Base-by-base conservation (phyloP, 1,140 invertebrate genomes). In the Magallana angulata region DNA sequence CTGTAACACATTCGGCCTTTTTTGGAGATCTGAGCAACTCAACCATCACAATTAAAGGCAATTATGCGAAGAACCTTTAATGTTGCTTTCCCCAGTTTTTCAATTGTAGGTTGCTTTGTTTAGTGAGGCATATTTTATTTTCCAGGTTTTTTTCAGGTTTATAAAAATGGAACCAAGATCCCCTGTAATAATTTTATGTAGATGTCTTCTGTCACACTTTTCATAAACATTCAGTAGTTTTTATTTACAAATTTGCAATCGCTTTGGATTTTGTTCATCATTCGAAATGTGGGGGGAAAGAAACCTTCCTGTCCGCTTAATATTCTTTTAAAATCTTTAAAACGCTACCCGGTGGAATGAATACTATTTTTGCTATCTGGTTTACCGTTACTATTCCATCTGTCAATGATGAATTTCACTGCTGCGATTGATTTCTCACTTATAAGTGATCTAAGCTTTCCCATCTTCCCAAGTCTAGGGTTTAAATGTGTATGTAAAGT, bases 101-200 rank as follows among this genome's bases (percentile, higher is more conserved):
- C 60, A 64, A 64, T 64, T 16, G 60, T 64, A 16, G 60, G 60
- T 64, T 64, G 7, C 60, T 16, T 16, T 16, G 60, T 64, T 64
- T 64, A 14, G 14, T 64, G 7, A 62, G 60, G 12, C 60, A 64
- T 64, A 64, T 64, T 64, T 64, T 64, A 18, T 64, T 64, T 64
- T 24, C 24, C 24, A 24, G 24, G 24, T 24, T 24, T 24, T 24
- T 24, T 24, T 5, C 60, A 64, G 60, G 60, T 64, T 64, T 18
- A 64, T 64, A 64, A 16, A 64, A 64, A 64, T 64, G 60, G 16
- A 64, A 18, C 60, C 11, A 64, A 64, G 60, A n/a, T 64, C 60
- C 14, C 60, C 60, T 7, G 60, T 64, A 64, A 64, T 14, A 64
- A 64, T 64, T 16, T 16, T 18, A 16, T 14, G 60, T 64, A 1